Evolutionary conservation across 2,113 vertebrate genomes (phyloP).

Genomic region (Sporophila hypoxantha): DNA sequence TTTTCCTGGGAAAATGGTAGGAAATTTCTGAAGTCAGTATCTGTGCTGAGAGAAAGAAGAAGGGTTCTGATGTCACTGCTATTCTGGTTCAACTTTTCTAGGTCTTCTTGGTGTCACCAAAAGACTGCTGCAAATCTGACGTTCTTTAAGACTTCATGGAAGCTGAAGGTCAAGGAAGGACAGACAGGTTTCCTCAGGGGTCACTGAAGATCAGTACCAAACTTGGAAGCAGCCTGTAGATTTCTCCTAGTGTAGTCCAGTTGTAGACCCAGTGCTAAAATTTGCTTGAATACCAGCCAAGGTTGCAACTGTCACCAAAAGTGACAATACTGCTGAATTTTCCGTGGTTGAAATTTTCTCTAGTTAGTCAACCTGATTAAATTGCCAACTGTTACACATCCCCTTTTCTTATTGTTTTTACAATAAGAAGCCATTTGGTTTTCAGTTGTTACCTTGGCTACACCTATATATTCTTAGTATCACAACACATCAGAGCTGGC

Average conservation of each 20-base stretch:
- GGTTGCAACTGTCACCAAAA: not conserved
- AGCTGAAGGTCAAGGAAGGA: not conserved
- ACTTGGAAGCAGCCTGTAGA: not conserved
- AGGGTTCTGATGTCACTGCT: not conserved
- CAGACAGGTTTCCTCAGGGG: not conserved
- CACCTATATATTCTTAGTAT: not conserved
- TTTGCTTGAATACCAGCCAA: not conserved
- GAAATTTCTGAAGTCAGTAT: not conserved
- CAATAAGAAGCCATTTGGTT: not conserved
- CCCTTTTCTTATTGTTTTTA: conserved; percentile 1
- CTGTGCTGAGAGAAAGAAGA: not conserved
- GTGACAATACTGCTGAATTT: not conserved
- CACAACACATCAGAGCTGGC: not conserved
- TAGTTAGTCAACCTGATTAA: not conserved
- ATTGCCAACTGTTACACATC: not conserved
- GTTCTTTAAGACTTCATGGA: not conserved
- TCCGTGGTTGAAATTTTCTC: not conserved
- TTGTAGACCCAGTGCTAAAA: not conserved
- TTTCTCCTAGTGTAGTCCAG: not conserved
- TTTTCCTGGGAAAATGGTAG: not conserved
- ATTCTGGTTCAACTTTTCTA: not conserved
- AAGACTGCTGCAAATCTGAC: not conserved
- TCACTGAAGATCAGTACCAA: not conserved
- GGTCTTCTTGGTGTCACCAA: not conserved
- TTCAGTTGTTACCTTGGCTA: not conserved